A percentile compares a stretch with the other conserved stretches of the same genome.
phyloP scores from a whole-genome alignment of 2,113 vertebrate species.

The Formicarius rufipectus region DNA sequence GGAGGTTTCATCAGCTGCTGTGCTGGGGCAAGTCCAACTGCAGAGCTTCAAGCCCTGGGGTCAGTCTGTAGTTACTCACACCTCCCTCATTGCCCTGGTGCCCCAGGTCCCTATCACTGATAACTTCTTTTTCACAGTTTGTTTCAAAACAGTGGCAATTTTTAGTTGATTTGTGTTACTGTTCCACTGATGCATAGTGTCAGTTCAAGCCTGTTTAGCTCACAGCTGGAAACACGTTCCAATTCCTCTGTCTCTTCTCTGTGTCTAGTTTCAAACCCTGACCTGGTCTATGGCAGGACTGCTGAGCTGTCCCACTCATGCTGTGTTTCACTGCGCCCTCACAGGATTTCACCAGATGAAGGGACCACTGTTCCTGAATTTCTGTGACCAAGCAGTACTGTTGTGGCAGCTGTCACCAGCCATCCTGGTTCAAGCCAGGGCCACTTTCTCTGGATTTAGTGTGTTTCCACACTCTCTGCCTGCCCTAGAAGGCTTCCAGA shows the following conservation, averaged over 20 bases:
- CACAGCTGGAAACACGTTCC: neutral
- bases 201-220: neutral
- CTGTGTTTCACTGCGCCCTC: neutral
- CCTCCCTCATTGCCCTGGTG: neutral
- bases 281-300: neutral
- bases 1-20: neutral
- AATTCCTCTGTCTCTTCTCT: neutral
- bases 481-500: neutral
- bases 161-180: neutral
- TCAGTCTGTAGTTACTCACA: neutral
- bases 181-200: fast-evolving
- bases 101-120: neutral
- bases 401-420: neutral
- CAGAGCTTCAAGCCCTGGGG: neutral
- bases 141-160: neutral
- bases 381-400: neutral
- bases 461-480: neutral
- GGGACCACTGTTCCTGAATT: neutral
- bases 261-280: neutral
- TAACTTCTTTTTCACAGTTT: neutral
- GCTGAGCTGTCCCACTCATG: neutral
- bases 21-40: neutral
- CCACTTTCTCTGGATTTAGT: neutral
- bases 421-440: neutral
- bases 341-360: fast-evolving